Evolutionary conservation across 2,113 vertebrate genomes (phyloP), one percentile per base, ranked within the genome.

Genomic region (Lichenostomus cassidix): DNA sequence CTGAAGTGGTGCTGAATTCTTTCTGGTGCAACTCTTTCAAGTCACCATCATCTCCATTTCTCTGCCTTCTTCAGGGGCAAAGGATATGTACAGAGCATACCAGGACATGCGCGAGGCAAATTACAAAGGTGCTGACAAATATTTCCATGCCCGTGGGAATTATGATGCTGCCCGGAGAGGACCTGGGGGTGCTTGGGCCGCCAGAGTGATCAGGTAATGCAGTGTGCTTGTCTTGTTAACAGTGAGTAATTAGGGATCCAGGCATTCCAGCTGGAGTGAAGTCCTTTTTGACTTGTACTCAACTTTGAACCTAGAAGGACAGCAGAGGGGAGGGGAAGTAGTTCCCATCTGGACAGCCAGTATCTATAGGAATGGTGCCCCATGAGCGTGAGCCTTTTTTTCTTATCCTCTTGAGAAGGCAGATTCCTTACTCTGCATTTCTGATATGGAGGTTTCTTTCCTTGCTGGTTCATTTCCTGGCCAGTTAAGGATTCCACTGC

Each of bases 121-220:
- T 65, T 91, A 62, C 20, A 90, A 0, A 50, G 35, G 23, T 14
- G 56, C 96, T 0, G 96, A 97, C 85, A 97, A 97, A 19, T 97
- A 97, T 29, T 97, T 97, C 84, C 96, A 97, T 4, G 96, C 96
- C 75, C 95, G 96, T 41, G 95, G 96, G 46, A 97, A 97, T 71
- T 95, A 97, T 0, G 96, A 97, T 3, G 97, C 96, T 59, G 96
- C 96, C 37, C 77, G 0, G 62, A 89, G 95, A 80, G 97, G 96
- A 62, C 88, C 94, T 33, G 97, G 96, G 0, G 94, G 96, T 44
- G 93, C 58, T 21, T 97, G 96, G 97, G 92, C 92, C 87, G 95
- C 96, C 0, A 41, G 0, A 71, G 74, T 96, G 70, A 75, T 97
- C 79, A 97, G 96, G 96, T 97, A 96, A 91, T 1, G n/a, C 39